Evolutionary conservation across 2,113 vertebrate genomes (phyloP), one percentile per base, ranked within the genome.

Genomic region (Rhinolophus sinicus): DNA sequence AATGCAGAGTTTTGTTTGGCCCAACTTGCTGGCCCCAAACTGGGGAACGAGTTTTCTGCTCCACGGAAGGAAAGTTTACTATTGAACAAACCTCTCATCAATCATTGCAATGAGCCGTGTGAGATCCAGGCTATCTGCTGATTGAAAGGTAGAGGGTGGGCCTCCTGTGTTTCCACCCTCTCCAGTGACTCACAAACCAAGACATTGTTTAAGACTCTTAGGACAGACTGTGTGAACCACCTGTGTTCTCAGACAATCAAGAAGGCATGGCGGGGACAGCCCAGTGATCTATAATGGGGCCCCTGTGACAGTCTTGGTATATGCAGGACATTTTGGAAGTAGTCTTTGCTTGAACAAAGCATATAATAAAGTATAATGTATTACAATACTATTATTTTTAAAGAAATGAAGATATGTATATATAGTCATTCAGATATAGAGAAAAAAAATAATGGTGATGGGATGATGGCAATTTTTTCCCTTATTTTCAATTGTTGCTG

Each of bases 1-100:
- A 91, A 90, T 26, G 22, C 62, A 5, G 62, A 88, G 90, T 95
- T 97, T 76, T 80, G 40, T 93, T 94, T 95, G 96, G 93, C 90
- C 40, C 24, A 1, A 50, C 16, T 70, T 50, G 9, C 60, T 95
- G 93, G 94, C 84, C 95, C 73, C 67, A 12, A 28, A 52, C 38
- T 6, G n/a, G 58, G 73, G 72, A 83, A 62, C 58, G 16, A 2
- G 69, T 4, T 44, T 44, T 78, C n/a, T 52, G 94, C 47, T 72
- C 76, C 58, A 19, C 47, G 84, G 87, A 76, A 60, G 44, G 64
- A 60, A 88, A 30, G 12, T 18, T 56, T 3, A 10, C 64, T 40
- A 3, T 21, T 19, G 54, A 56, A 78, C 18, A n/a, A 83, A 16
- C 22, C 33, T 28, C 54, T 72, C 38, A 2, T 50, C 1, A 0